Percentiles rank a stretch among this genome's conserved stretches.
These are phyloP conservation scores for Bombus picipes DNA, from an alignment of 1,140 invertebrate genomes.

Conservation along the genomic window DNA sequence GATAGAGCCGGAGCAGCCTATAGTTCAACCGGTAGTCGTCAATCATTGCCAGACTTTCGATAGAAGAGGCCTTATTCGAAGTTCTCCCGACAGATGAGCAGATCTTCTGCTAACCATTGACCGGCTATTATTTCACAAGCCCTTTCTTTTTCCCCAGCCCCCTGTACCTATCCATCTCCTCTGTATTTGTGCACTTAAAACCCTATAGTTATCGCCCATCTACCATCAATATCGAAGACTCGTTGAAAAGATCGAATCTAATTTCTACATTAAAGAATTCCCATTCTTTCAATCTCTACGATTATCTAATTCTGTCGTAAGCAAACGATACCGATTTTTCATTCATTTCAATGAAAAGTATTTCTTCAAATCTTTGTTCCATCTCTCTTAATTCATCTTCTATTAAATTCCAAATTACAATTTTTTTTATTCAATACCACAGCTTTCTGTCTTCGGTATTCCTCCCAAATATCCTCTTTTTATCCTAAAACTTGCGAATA, in stretches of 20 bases:
- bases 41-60: slow-evolving; percentile 57
- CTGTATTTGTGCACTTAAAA: neutral
- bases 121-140: slow-evolving; percentile 45
- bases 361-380: neutral
- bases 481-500: too few relatives aligned
- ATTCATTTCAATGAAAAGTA: too few relatives aligned
- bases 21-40: slow-evolving; percentile 57
- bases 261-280: neutral
- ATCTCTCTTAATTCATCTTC: neutral
- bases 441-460: too few relatives aligned
- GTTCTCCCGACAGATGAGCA: slow-evolving; percentile 28
- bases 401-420: neutral
- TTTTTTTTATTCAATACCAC: too few relatives aligned
- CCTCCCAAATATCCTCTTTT: too few relatives aligned
- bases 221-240: neutral
- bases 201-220: neutral
- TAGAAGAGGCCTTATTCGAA: slow-evolving; percentile 35
- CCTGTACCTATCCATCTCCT: too few relatives aligned
- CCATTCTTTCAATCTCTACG: neutral
- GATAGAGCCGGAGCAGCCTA: slow-evolving; percentile 37
- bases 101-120: slow-evolving; percentile 47
- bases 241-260: neutral
- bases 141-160: slow-evolving; percentile 14
- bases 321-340: neutral
- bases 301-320: neutral